phyloP scores from a whole-genome alignment of 2,888 invertebrate species.

The Crematogaster levior region DNA sequence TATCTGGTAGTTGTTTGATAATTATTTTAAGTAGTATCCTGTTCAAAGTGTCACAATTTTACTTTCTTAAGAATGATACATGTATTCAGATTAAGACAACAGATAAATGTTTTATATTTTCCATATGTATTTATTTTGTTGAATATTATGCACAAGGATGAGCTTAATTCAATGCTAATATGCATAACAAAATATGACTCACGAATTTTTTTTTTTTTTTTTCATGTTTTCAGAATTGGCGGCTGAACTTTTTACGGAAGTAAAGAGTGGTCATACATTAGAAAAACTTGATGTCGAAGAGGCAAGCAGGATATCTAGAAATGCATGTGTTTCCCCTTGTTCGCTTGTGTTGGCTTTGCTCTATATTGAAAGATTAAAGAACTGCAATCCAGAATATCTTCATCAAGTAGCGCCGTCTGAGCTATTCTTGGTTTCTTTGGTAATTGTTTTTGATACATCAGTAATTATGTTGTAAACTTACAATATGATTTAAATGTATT shows the following conservation, averaged over 20 bases:
- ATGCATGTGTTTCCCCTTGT: conserved; percentile 96
- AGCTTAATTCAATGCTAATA: background rate
- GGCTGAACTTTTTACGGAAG: conserved; percentile 93
- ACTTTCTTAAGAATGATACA: background rate
- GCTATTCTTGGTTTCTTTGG: conserved; percentile 97
- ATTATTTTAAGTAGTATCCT: background rate
- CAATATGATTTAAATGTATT: conserved; percentile 28
- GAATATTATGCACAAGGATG: too few relatives aligned
- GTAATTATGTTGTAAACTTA: conserved; percentile 24
- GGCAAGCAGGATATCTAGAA: conserved; percentile 91
- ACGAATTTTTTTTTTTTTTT: conserved; percentile 27
- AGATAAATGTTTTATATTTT: background rate
- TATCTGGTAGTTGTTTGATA: background rate
- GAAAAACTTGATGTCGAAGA: conserved; percentile 92
- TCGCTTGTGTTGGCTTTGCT: conserved; percentile 96
- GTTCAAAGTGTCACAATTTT: background rate
- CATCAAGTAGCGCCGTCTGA: conserved; percentile 94
- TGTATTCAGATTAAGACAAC: background rate
- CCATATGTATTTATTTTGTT: background rate
- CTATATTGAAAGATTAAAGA: conserved; percentile 96
- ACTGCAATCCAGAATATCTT: conserved; percentile 93
- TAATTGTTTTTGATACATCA: conserved; percentile 70
- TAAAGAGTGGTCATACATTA: conserved; percentile 91
- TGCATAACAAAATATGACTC: background rate
- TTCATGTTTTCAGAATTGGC: conserved; percentile 89